These are phyloP conservation scores for Allacma fusca DNA, from an alignment of 2,888 invertebrate genomes.

Conservation along the genomic window DNA sequence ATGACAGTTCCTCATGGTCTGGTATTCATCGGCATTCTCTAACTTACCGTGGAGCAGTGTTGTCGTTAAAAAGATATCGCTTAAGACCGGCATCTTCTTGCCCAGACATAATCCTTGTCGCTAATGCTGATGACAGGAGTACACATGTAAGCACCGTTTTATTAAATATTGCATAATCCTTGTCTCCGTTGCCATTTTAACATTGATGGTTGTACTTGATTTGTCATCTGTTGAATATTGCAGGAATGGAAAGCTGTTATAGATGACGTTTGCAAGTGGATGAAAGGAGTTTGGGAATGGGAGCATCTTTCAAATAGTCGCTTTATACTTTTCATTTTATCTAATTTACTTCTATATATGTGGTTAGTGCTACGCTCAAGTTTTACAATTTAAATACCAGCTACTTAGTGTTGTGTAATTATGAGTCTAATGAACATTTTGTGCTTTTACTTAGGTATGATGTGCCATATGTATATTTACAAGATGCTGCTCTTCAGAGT, in stretches of 20 bases:
- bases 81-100: constrained; percentile 82
- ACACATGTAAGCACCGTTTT: constrained; percentile 55
- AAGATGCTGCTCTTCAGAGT: constrained; percentile 79
- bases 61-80: constrained; percentile 81
- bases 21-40: constrained; percentile 72
- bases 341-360: constrained; percentile 87
- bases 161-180: too few species aligned
- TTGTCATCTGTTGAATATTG: too few species aligned
- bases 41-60: constrained; percentile 85
- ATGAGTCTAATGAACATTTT: too few species aligned
- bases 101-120: constrained; percentile 74
- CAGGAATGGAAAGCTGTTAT: constrained; percentile 78
- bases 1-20: constrained; percentile 50
- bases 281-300: constrained; percentile 68
- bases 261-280: constrained; percentile 72
- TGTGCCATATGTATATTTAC: constrained; percentile 92
- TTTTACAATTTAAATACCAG: not conserved
- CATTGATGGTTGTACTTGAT: not conserved
- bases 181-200: too few species aligned
- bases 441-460: constrained; percentile 70
- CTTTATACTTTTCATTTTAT: constrained; percentile 81
- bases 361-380: constrained; percentile 71
- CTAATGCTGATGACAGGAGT: constrained; percentile 55
- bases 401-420: too few species aligned
- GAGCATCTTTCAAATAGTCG: constrained; percentile 81